Conservation (phyloP, 2,113 vertebrate genomes). For the Odontophorus gujanensis region DNA sequence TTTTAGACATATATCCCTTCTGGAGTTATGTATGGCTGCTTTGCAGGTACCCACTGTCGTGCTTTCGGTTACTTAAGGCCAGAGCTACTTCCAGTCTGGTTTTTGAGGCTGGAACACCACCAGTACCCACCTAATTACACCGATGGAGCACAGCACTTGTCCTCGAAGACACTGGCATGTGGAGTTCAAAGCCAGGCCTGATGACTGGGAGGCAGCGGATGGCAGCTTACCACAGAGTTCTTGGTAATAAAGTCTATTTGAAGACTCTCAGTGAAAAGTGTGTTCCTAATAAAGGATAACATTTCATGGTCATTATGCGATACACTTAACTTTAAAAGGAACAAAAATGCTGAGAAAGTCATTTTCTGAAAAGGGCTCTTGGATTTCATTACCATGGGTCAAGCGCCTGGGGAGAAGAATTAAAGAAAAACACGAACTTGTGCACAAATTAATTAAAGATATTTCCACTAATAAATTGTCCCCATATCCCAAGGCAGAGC, state of each 20-base stretch:
- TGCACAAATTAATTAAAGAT: conserved; percentile 84
- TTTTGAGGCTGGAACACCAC: neutral
- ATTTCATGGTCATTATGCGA: conserved; percentile 82
- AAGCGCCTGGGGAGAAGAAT: conserved; percentile 81
- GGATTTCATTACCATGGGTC: conserved; percentile 80
- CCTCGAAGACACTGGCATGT: neutral
- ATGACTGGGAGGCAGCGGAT: conserved; percentile 30
- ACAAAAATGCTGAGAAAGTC: conserved; percentile 81
- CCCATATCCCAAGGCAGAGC: conserved; percentile 78
- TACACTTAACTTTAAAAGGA: conserved; percentile 82
- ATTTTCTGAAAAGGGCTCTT: conserved; percentile 80
- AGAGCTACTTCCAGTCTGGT: neutral
- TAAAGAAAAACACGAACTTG: conserved; percentile 82
- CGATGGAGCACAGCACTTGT: neutral
- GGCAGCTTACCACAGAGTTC: conserved; percentile 68
- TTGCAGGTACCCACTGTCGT: neutral
- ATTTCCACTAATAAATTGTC: conserved; percentile 83
- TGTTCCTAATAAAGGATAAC: conserved; percentile 82
- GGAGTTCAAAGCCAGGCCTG: conserved; percentile 52
- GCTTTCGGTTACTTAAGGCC: neutral
- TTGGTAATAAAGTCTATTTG: conserved; percentile 73
- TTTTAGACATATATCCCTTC: neutral
- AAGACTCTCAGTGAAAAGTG: conserved; percentile 79
- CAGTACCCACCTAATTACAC: neutral
- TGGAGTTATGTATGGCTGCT: fast-evolving